Conservation (phyloP, 2,797 vertebrate species). For the Perodicticus potto region DNA sequence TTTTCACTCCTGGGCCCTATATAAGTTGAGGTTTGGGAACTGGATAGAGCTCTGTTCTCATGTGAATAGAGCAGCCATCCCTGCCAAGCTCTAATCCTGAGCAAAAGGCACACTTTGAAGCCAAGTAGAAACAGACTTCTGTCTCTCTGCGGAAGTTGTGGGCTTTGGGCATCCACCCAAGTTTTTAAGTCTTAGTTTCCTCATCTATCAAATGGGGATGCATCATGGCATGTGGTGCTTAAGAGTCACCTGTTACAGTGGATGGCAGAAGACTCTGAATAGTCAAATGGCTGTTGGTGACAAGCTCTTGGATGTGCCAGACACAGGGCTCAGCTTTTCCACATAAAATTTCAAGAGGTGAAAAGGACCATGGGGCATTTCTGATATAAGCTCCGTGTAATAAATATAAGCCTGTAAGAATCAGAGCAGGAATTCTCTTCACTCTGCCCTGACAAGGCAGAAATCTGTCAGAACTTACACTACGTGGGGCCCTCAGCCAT, state of each 20-base stretch:
- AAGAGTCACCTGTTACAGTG: background rate
- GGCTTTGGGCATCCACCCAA: background rate
- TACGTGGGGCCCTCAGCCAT: fast-evolving
- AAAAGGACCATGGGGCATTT: background rate
- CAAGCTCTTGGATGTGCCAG: background rate
- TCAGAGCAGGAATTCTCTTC: background rate
- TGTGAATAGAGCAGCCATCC: background rate
- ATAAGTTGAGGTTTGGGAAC: background rate
- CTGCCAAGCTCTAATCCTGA: background rate
- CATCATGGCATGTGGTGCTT: background rate
- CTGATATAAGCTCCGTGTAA: background rate
- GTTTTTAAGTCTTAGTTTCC: background rate
- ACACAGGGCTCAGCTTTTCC: background rate
- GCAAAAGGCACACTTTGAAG: background rate
- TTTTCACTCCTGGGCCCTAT: background rate
- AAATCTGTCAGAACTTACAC: background rate
- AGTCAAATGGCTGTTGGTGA: background rate
- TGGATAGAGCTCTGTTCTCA: background rate
- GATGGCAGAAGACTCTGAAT: background rate
- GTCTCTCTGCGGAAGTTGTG: background rate
- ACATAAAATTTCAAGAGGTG: background rate
- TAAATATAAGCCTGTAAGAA: background rate
- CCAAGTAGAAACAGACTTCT: background rate
- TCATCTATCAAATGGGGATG: background rate
- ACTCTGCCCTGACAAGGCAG: background rate